These are phyloP conservation scores for Toxotes chatareus DNA, from an alignment of 2,113 vertebrate species.

Conservation along the genomic window DNA sequence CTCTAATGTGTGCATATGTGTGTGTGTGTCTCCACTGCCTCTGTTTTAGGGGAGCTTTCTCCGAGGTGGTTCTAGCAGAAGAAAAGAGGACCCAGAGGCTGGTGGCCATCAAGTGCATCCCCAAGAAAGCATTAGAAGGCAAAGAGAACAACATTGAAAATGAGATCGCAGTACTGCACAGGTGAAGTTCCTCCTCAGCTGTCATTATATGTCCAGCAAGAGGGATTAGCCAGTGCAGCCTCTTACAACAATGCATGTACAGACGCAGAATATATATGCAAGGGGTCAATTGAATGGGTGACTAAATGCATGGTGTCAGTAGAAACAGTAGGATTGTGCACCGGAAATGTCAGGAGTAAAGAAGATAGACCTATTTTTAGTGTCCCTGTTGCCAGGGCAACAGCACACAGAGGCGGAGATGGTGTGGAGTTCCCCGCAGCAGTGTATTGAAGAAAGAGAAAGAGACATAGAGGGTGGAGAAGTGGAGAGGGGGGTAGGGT, in stretches of 20 bases:
- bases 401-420: slow-evolving; percentile 83
- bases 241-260: slow-evolving; percentile 1
- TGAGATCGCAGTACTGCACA: slow-evolving; percentile 96
- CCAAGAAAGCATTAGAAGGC: slow-evolving; percentile 96
- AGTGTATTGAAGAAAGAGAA: slow-evolving; percentile 77
- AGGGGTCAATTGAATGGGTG: slow-evolving; percentile 70
- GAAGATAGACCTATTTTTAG: slow-evolving; percentile 88
- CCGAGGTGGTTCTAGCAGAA: slow-evolving; percentile 96
- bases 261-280: slow-evolving; percentile 22
- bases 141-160: slow-evolving; percentile 98
- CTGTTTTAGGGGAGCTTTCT: slow-evolving; percentile 92
- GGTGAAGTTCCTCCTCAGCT: slow-evolving; percentile 78
- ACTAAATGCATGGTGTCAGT: slow-evolving; percentile 80
- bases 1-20: slow-evolving; percentile 14
- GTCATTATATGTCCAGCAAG: slow-evolving; percentile 5
- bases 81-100: slow-evolving; percentile 92
- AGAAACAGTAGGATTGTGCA: slow-evolving; percentile 82
- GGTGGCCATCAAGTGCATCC: slow-evolving; percentile 97
- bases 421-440: slow-evolving; percentile 85
- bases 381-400: slow-evolving; percentile 87
- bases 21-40: slow-evolving; percentile 9
- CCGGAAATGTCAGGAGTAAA: slow-evolving; percentile 87
- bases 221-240: slow-evolving; percentile 9
- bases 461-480: slow-evolving; percentile 71
- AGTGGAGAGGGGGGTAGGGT: slow-evolving; percentile 16